These are phyloP conservation scores for Lophochroa leadbeateri DNA, from an alignment of 2,113 vertebrate genomes.

Conservation along the genomic window DNA sequence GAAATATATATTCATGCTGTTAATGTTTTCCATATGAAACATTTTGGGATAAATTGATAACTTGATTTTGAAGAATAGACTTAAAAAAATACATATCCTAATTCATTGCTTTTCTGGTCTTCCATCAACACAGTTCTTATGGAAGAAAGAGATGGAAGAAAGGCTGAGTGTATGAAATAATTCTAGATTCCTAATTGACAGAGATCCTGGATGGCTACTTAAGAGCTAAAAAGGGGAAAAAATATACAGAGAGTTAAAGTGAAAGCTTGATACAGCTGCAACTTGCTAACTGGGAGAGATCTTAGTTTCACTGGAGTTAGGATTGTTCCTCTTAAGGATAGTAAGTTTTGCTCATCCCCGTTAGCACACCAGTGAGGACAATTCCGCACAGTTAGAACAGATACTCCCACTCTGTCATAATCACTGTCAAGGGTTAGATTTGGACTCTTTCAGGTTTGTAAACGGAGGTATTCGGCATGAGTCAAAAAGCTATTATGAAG, in stretches of 20 bases:
- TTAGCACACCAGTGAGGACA: neutral
- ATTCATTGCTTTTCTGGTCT: neutral
- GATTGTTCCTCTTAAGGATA: neutral
- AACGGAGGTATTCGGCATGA: accelerated
- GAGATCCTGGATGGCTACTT: neutral
- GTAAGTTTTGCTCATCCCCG: neutral
- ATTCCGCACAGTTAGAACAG: neutral
- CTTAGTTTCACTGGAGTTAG: neutral
- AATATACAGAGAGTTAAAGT: accelerated
- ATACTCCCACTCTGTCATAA: neutral
- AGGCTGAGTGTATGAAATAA: neutral
- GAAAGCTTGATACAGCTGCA: neutral
- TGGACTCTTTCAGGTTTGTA: neutral
- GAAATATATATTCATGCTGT: no score
- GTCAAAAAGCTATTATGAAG: neutral
- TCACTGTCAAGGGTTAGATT: neutral
- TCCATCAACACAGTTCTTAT: neutral
- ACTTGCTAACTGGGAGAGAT: neutral
- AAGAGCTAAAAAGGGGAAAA: neutral
- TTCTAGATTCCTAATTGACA: neutral
- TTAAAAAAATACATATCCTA: neutral
- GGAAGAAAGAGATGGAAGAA: neutral
- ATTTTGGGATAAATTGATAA: neutral
- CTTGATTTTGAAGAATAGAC: neutral
- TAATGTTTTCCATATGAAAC: no score